Evolutionary conservation across 2,888 invertebrate species (phyloP), one percentile per base, ranked within the genome.

Genomic region (Tridacna gigas): DNA sequence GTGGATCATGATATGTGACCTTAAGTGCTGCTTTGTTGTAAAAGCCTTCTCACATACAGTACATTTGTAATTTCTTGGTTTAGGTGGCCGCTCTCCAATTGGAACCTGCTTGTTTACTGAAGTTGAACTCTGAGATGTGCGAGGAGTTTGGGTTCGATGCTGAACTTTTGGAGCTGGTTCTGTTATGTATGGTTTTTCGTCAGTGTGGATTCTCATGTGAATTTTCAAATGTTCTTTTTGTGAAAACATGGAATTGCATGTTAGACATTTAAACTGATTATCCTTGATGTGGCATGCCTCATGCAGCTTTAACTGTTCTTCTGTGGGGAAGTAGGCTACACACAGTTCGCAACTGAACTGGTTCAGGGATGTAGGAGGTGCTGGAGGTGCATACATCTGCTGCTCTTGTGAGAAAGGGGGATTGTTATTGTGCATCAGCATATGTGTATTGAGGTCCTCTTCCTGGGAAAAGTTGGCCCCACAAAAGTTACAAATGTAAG

Each of bases 1-100:
- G 22, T 84, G 84, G 18, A 73, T 78, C 56, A 75, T 67, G 25
- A 77, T 79, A 51, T 84, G 84, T 51, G 74, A 22, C 18, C 60
- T 67, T n/a, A 84, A 56, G 47, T 84, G 80, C 12, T 78, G 77
- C 51, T 78, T 78, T 60, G 65, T 66, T 48, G 66, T 79, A 65
- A 84, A 79, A 0, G 48, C 25, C 51, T 81, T 79, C n/a, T 66
- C 69, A 37, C 84, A 84, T 25, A 79, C 47, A 22, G 63, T 61
- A 71, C 84, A 84, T 67, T 51, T 69, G 37, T 74, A 61, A 37
- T 61, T 61, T 26, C 61, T 60, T 26, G 28, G 25, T 28, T 65
- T 65, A 11, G 65, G 65, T 13, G 28, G 25, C 26, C 26, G 25
- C 15, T 65, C 28, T 22, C 26, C 65, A 26, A 28, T 28, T 15